A percentile compares a stretch with the other conserved stretches of the same genome.
phyloP scores from a whole-genome alignment of 2,797 vertebrate genomes.

The Thamnophis elegans region DNA sequence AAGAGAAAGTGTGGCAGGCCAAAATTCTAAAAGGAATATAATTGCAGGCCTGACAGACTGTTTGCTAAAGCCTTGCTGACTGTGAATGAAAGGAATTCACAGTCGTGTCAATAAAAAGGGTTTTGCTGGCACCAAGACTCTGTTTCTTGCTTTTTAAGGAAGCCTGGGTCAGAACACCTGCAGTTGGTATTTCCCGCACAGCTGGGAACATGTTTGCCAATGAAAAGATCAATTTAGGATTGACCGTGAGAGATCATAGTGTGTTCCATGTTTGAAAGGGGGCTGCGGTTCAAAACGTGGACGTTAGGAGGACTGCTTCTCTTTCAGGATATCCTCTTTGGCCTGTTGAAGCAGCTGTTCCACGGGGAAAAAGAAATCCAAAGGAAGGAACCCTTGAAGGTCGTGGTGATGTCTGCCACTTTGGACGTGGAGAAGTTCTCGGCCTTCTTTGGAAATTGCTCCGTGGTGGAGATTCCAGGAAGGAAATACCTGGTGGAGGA shows the following conservation, averaged over 20 bases:
- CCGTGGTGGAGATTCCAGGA: constrained; percentile 90
- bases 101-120: no score
- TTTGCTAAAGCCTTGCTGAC: no score
- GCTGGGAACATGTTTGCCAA: no score
- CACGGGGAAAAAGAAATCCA: constrained; percentile 69
- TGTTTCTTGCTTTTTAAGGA: no score
- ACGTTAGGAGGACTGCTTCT: background rate
- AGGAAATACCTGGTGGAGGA: constrained; percentile 88
- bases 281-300: background rate
- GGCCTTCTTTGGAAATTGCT: constrained; percentile 83
- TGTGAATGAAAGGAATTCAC: no score
- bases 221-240: background rate
- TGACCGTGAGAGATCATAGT: background rate
- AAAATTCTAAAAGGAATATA: no score
- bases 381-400: constrained; percentile 79
- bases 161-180: no score
- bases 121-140: no score
- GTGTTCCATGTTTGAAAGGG: background rate
- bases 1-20: no score
- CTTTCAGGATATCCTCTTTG: constrained; percentile 90
- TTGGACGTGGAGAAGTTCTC: constrained; percentile 91
- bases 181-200: no score
- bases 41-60: no score
- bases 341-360: constrained; percentile 88
- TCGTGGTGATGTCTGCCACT: constrained; percentile 97